A percentile compares a stretch with the other conserved stretches of the same genome.
These are phyloP conservation scores for Netelia virgata DNA, from an alignment of 2,888 invertebrate species.

Conservation along the genomic window DNA sequence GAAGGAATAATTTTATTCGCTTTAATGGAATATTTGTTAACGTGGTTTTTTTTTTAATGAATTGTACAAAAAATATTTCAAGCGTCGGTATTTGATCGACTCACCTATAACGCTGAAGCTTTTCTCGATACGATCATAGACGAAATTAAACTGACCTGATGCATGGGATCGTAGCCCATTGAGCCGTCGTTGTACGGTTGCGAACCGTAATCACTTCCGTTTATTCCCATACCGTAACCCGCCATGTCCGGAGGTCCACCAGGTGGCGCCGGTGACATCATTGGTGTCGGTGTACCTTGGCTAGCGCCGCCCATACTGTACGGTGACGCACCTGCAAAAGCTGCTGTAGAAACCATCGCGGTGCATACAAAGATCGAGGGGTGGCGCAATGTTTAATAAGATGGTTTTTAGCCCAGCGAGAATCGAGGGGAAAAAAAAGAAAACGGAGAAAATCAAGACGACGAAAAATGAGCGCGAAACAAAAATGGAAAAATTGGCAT, in stretches of 20 bases:
- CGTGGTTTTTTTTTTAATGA: background rate
- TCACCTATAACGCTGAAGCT: background rate
- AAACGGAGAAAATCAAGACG: background rate
- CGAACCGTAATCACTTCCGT: slow-evolving; percentile 93
- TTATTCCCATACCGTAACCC: slow-evolving; percentile 97
- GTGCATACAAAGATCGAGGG: slow-evolving; percentile 84
- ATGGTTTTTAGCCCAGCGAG: background rate
- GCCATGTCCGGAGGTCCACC: slow-evolving; percentile 92
- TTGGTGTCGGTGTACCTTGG: slow-evolving; percentile 95
- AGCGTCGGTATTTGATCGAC: background rate
- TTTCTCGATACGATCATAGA: background rate
- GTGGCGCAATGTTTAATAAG: slow-evolving; percentile 67
- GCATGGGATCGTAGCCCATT: slow-evolving; percentile 97
- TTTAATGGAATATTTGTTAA: background rate
- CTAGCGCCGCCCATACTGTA: slow-evolving; percentile 94
- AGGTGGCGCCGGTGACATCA: slow-evolving; percentile 97
- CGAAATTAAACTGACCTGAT: slow-evolving; percentile 88
- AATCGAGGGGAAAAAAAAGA: background rate
- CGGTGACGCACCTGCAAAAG: slow-evolving; percentile 92
- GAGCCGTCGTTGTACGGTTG: slow-evolving; percentile 95
- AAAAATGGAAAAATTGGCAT: background rate
- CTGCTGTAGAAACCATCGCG: slow-evolving; percentile 85
- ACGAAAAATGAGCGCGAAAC: slow-evolving; percentile 1
- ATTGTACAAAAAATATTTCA: background rate
- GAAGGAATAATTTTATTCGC: background rate